Base-by-base conservation (phyloP, 2,888 invertebrate genomes). In the Himalopsyche tibetana region DNA sequence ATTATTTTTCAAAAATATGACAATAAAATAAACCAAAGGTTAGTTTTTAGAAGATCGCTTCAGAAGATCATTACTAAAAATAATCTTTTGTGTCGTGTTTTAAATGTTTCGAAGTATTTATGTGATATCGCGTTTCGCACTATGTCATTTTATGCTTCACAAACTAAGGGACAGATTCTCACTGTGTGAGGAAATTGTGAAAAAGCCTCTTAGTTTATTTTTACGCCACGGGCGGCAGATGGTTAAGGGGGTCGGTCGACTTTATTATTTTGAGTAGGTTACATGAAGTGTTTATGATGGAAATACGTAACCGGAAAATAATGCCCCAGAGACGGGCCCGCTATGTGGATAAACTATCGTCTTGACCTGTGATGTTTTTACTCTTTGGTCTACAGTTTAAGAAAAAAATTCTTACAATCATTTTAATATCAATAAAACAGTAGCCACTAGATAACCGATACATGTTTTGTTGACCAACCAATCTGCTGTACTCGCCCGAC, bases 231-330 rank as follows among this genome's bases (percentile, higher is more conserved):
- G 74, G 74, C 74, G 74, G 74, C 74, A 74, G 74, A 74, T 74
- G 74, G 74, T 36, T 11, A 36, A 38, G 36, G 74, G 74, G 51
- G 4, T 51, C 51, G 4, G 74, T 74, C 12, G 38, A 74, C 74
- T 74, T 74, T 74, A 74, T 74, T 74, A 74, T 74, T 74, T 74
- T 74, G 74, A 74, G 74, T 74, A 36, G 36, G 74, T 74, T 38
- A 38, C 36, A 74, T 15, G 74, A 74, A 74, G 74, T 74, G 74
- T 74, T 74, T 74, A 74, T 74, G 38, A 74, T 36, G 74, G 38
- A 36, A 74, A 74, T 74, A 74, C 8, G 15, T 4, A 74, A 36
- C 74, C 74, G 36, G 12, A 11, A 74, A 74, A 74, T 74, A 74
- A 38, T 74, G 38, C 38, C 36, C 74, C 36, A 74, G 3, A 74